These are phyloP conservation scores for Hiodon alosoides DNA, from an alignment of 2,113 vertebrate genomes.

Conservation along the genomic window DNA sequence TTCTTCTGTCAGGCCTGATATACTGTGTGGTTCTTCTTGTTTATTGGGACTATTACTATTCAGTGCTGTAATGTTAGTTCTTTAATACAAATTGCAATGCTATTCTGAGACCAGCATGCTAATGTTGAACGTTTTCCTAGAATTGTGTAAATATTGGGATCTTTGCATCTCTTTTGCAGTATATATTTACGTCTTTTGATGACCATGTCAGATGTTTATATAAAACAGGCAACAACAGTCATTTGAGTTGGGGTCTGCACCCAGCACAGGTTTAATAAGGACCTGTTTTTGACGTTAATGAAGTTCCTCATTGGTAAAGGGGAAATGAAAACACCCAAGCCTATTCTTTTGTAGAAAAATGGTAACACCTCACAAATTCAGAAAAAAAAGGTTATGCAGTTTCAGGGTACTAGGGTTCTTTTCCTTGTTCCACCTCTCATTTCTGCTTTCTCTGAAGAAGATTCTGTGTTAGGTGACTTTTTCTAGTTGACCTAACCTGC, in stretches of 20 bases:
- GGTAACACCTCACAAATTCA: slow-evolving; percentile 24
- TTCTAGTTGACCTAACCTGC: too few species aligned
- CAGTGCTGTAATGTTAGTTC: neutral
- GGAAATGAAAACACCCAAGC: slow-evolving; percentile 29
- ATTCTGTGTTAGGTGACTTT: neutral
- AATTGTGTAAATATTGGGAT: too few species aligned
- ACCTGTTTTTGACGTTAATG: neutral
- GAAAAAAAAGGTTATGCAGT: slow-evolving; percentile 50
- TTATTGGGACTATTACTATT: neutral
- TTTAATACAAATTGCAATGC: neutral
- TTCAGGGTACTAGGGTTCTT: slow-evolving; percentile 29
- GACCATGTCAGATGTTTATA: too few species aligned
- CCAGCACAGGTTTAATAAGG: neutral
- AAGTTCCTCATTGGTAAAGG: slow-evolving; percentile 22
- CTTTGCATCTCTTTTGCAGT: too few species aligned
- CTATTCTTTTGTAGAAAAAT: neutral
- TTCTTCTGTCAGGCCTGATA: neutral
- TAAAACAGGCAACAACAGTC: too few species aligned
- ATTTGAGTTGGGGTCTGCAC: neutral
- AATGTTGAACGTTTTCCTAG: neutral
- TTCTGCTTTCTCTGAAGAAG: slow-evolving; percentile 37
- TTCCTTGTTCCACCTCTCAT: slow-evolving; percentile 42
- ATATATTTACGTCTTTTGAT: too few species aligned
- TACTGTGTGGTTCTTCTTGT: neutral
- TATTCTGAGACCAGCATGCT: neutral